These are phyloP conservation scores for Myiotriccus ornatus DNA, from an alignment of 2,797 vertebrate genomes.

Conservation along the genomic window DNA sequence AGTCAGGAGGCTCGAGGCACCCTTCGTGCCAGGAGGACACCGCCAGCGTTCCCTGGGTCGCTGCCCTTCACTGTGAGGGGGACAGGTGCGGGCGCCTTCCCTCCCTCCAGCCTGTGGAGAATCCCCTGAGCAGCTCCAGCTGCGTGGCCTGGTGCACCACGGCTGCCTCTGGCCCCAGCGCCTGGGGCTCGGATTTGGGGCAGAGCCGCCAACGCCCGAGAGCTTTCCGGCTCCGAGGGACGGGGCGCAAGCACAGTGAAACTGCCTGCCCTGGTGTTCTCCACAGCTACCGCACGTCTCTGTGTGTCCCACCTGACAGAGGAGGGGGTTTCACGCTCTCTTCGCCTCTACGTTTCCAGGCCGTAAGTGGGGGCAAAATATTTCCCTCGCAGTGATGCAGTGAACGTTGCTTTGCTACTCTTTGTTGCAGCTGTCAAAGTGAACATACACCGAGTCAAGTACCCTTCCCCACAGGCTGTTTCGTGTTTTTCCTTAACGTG, in stretches of 20 bases:
- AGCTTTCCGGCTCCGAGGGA: neutral
- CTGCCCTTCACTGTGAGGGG: neutral
- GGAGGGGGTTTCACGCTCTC: neutral
- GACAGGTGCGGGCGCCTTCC: neutral
- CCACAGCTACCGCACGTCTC: too few species aligned
- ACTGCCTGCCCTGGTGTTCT: neutral
- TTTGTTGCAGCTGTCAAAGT: neutral
- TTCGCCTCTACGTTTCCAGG: neutral
- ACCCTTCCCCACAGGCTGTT: neutral
- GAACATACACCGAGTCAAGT: neutral
- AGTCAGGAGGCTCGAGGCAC: rapidly evolving
- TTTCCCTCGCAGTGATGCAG: neutral
- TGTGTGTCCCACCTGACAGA: rapidly evolving
- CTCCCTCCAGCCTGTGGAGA: neutral
- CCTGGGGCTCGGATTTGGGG: rapidly evolving
- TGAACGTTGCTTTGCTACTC: rapidly evolving
- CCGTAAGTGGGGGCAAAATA: neutral
- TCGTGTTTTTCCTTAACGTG: neutral
- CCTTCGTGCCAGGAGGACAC: neutral
- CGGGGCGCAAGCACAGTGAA: neutral
- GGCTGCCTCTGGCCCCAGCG: too few species aligned
- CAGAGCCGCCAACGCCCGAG: neutral
- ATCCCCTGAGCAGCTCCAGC: neutral
- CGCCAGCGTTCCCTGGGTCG: rapidly evolving
- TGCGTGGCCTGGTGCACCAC: too few species aligned